These are phyloP conservation scores for Chrysolina americana DNA, from an alignment of 2,888 invertebrate species.

Conservation along the genomic window DNA sequence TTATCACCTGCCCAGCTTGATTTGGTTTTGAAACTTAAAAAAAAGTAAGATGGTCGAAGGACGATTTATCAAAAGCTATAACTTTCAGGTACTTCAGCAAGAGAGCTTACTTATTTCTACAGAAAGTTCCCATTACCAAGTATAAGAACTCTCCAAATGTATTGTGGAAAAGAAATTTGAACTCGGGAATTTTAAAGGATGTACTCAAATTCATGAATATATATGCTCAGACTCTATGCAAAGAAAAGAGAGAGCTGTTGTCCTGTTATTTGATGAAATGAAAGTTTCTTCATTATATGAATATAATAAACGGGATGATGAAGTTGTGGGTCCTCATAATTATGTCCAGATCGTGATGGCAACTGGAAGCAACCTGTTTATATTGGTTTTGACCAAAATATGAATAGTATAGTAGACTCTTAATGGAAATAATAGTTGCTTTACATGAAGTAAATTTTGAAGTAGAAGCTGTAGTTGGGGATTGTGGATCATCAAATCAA, in stretches of 20 bases:
- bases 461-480: slow-evolving; percentile 4
- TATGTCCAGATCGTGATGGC: slow-evolving; percentile 28
- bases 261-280: slow-evolving; percentile 43
- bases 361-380: slow-evolving; percentile 29
- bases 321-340: slow-evolving; percentile 16
- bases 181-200: slow-evolving; percentile 46
- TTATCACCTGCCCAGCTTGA: slow-evolving; percentile 21
- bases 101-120: slow-evolving; percentile 45
- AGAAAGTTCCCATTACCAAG: slow-evolving; percentile 51
- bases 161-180: slow-evolving; percentile 51
- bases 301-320: slow-evolving; percentile 24
- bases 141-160: slow-evolving; percentile 49
- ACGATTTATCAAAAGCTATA: slow-evolving; percentile 49
- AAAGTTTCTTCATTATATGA: slow-evolving; percentile 41
- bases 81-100: slow-evolving; percentile 49
- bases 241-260: background rate
- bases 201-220: slow-evolving; percentile 47
- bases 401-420: background rate
- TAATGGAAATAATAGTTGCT: slow-evolving; percentile 4
- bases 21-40: slow-evolving; percentile 32
- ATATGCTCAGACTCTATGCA: slow-evolving; percentile 31
- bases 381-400: slow-evolving; percentile 21
- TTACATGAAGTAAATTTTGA: slow-evolving; percentile 13
- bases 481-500: slow-evolving; percentile 23
- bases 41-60: slow-evolving; percentile 37